Evolutionary conservation across 2,113 vertebrate genomes (phyloP).

Genomic region (Seriola rivoliana): DNA sequence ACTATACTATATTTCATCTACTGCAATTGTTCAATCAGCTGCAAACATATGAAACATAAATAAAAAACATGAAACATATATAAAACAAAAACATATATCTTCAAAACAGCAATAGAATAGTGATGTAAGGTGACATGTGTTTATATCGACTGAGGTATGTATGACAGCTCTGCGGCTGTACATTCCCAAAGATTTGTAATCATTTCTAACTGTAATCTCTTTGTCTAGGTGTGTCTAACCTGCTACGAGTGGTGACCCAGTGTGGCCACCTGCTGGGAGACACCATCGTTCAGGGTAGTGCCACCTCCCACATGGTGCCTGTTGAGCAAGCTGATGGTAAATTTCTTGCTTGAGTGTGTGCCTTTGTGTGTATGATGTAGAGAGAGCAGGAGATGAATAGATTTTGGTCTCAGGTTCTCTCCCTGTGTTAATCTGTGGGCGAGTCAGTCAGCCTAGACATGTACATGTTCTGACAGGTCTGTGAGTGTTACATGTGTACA

Average conservation of each 20-base stretch:
- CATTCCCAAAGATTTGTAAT: neutral
- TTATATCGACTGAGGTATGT: neutral
- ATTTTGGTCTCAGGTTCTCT: neutral
- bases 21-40: neutral
- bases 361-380: neutral
- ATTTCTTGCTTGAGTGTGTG: constrained; percentile 39
- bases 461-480: constrained; percentile 24
- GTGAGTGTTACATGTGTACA: neutral
- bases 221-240: constrained; percentile 83
- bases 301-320: constrained; percentile 91
- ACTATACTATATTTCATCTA: neutral
- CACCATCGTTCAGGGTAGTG: constrained; percentile 91
- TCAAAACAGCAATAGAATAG: too few species aligned
- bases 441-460: constrained; percentile 5
- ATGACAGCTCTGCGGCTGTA: neutral
- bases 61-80: neutral
- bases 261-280: constrained; percentile 92
- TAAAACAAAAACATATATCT: too few species aligned
- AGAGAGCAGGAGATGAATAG: neutral
- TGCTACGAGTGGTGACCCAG: constrained; percentile 89
- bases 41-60: too few species aligned
- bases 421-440: constrained; percentile 25
- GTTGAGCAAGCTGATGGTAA: constrained; percentile 93
- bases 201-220: neutral
- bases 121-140: neutral